These are phyloP conservation scores for Ecdyonurus torrentis DNA, from an alignment of 2,888 invertebrate species.

Conservation along the genomic window DNA sequence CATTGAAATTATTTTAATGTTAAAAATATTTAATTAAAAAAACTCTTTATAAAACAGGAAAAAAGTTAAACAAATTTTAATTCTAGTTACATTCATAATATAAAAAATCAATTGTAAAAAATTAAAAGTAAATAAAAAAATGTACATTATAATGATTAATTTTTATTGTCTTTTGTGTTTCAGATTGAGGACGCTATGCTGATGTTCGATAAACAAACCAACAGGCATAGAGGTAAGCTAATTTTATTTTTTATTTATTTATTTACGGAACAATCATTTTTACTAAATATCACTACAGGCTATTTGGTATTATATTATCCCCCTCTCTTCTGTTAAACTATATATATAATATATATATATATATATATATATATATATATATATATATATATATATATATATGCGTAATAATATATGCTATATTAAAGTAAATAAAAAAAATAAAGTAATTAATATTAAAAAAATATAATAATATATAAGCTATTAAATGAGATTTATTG, in stretches of 20 bases:
- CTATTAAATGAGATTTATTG: neutral
- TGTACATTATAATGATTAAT: neutral
- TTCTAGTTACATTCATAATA: no score
- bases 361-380: neutral
- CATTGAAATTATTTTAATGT: no score
- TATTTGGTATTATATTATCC: neutral
- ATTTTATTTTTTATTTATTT: neutral
- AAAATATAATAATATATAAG: neutral
- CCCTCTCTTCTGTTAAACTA: no score
- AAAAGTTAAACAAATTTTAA: no score
- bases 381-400: neutral
- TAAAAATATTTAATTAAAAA: no score
- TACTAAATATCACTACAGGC: neutral
- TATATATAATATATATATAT: neutral
- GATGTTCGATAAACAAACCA: slow-evolving; percentile 99
- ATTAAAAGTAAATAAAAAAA: neutral
- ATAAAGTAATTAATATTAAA: neutral
- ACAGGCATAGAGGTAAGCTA: slow-evolving; percentile 97
- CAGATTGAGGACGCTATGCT: slow-evolving; percentile 99
- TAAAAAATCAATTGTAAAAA: no score
- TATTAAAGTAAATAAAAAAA: neutral
- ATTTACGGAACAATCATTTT: neutral
- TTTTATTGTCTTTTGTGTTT: slow-evolving; percentile 34
- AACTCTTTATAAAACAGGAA: no score
- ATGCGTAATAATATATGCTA: neutral